Evolutionary conservation across 2,888 invertebrate species (phyloP).

Genomic region (Ennomos quercinarius): DNA sequence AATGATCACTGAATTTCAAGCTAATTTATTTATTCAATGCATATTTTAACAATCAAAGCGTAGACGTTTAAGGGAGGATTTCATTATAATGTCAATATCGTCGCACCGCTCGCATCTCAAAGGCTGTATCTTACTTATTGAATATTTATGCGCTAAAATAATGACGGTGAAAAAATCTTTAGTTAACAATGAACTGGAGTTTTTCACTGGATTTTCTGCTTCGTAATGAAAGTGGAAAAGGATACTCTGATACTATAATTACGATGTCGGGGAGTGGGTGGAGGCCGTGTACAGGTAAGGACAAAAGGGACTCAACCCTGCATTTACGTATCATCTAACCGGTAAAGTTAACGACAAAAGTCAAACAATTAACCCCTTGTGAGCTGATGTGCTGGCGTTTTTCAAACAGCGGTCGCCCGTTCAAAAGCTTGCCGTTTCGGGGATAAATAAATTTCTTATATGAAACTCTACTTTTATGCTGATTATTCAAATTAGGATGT

Average conservation of each 20-base stretch:
- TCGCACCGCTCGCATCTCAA: slow-evolving; percentile 55
- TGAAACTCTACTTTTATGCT: slow-evolving; percentile 58
- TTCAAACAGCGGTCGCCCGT: slow-evolving; percentile 53
- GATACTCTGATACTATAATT: slow-evolving; percentile 54
- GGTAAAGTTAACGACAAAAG: slow-evolving; percentile 65
- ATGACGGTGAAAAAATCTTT: slow-evolving; percentile 57
- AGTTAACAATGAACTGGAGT: slow-evolving; percentile 57
- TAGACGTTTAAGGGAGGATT: slow-evolving; percentile 59
- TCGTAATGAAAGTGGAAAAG: slow-evolving; percentile 34
- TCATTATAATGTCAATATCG: slow-evolving; percentile 69
- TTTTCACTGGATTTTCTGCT: slow-evolving; percentile 46
- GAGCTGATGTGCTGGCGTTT: slow-evolving; percentile 58
- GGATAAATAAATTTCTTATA: slow-evolving; percentile 63
- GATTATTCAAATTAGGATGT: slow-evolving; percentile 43
- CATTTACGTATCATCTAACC: slow-evolving; percentile 65
- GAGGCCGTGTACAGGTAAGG: slow-evolving; percentile 45
- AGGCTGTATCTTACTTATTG: slow-evolving; percentile 61
- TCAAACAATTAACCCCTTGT: slow-evolving; percentile 71
- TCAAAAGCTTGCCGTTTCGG: slow-evolving; percentile 37
- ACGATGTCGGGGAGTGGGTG: slow-evolving; percentile 45
- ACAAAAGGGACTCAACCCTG: slow-evolving; percentile 50
- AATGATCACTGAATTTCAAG: slow-evolving; percentile 40
- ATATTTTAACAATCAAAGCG: slow-evolving; percentile 65
- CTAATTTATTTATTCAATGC: slow-evolving; percentile 58
- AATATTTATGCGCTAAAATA: slow-evolving; percentile 70